phyloP scores from a whole-genome alignment of 1,140 invertebrate species.

The Zophobas morio region DNA sequence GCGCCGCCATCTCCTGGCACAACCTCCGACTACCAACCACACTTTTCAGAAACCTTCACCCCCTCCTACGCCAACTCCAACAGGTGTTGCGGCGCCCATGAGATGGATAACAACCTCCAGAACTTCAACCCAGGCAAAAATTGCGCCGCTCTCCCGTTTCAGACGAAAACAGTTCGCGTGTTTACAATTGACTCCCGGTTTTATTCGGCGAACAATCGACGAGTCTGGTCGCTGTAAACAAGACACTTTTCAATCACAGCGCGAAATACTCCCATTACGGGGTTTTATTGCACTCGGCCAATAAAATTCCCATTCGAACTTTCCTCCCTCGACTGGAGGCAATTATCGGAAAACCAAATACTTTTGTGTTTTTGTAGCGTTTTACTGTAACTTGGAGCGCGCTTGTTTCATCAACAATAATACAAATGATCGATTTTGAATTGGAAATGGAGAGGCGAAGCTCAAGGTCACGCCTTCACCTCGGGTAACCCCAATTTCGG shows the following conservation, averaged over 20 bases:
- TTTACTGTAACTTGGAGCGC: not conserved
- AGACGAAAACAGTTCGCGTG: too few species aligned
- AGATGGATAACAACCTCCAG: too few species aligned
- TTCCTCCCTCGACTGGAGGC: not conserved
- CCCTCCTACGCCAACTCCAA: too few species aligned
- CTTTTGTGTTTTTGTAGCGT: conserved; percentile 5
- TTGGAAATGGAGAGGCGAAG: not conserved
- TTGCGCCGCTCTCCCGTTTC: too few species aligned
- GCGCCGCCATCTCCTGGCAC: too few species aligned
- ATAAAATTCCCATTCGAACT: conserved; percentile 3
- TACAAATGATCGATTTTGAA: not conserved
- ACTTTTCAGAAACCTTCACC: too few species aligned
- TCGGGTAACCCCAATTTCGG: not conserved
- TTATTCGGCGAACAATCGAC: not conserved
- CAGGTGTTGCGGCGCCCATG: too few species aligned
- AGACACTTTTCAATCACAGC: conserved; percentile 11
- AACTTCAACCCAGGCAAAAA: too few species aligned
- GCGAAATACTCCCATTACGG: conserved; percentile 7
- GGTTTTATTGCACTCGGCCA: conserved; percentile 7
- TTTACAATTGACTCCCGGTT: too few species aligned
- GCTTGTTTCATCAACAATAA: not conserved
- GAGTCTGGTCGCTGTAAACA: not conserved
- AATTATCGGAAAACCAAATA: conserved; percentile 9
- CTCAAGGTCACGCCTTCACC: not conserved
- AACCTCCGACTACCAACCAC: too few species aligned